phyloP scores from a whole-genome alignment of 2,113 vertebrate species.

The Chaenogobius annularis region DNA sequence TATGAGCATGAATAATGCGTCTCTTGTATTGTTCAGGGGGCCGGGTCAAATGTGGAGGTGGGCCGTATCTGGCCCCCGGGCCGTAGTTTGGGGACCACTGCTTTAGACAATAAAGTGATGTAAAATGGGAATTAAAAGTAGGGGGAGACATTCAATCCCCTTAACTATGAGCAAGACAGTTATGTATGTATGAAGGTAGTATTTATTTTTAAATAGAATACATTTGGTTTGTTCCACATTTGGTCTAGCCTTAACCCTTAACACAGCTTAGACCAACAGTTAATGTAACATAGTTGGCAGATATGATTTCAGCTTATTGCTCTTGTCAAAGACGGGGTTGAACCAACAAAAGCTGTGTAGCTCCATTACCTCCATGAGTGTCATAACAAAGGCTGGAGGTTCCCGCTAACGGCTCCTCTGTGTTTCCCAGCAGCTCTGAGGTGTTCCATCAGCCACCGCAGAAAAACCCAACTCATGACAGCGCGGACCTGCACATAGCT shows the following conservation, averaged over 20 bases:
- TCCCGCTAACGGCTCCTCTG: constrained; percentile 27
- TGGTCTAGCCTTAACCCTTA: not conserved
- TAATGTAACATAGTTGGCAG: not conserved
- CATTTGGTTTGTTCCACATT: not conserved
- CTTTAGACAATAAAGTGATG: not conserved
- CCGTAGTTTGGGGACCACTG: too few species aligned
- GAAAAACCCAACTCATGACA: constrained; percentile 29
- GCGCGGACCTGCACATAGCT: constrained; percentile 32
- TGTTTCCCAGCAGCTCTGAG: constrained; percentile 20
- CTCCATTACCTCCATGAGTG: constrained; percentile 9
- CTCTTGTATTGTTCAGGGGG: too few species aligned
- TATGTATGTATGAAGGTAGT: not conserved
- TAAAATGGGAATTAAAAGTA: not conserved
- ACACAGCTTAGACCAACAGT: not conserved
- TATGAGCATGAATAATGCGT: too few species aligned
- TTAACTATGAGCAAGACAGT: not conserved
- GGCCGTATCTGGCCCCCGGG: too few species aligned
- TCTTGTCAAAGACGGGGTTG: not conserved
- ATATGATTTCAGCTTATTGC: constrained; percentile 1
- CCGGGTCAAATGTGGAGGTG: too few species aligned
- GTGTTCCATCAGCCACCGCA: constrained; percentile 41
- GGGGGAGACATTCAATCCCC: not conserved
- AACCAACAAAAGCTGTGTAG: not conserved
- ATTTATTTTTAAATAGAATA: not conserved
- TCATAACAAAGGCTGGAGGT: constrained; percentile 23